Conservation (phyloP, 2,888 invertebrate species). For the Tetrapedia diversipes region DNA sequence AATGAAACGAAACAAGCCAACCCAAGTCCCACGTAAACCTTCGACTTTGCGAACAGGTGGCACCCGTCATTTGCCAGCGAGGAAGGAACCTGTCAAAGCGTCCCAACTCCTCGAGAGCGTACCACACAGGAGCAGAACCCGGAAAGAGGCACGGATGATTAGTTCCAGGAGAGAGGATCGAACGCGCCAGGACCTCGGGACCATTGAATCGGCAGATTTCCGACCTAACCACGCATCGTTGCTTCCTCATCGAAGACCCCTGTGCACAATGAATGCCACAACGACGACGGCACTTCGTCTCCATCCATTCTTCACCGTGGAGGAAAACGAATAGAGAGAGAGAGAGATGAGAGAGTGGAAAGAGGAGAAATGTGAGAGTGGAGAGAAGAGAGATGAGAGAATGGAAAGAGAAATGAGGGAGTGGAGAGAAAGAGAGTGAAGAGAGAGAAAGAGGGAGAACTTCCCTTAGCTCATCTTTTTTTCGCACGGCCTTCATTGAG, state of each 20-base stretch:
- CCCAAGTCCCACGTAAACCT: not conserved
- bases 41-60: slow-evolving; percentile 43
- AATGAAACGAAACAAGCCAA: too few species aligned
- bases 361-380: too few species aligned
- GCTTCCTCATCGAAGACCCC: slow-evolving; percentile 41
- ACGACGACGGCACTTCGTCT: slow-evolving; percentile 15
- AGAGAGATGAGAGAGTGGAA: too few species aligned
- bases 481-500: slow-evolving; percentile 68
- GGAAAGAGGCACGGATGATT: slow-evolving; percentile 60
- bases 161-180: slow-evolving; percentile 51
- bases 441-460: too few species aligned
- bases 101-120: not conserved
- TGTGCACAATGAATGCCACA: slow-evolving; percentile 51
- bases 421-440: too few species aligned
- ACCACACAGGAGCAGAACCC: not conserved
- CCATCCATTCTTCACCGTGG: not conserved
- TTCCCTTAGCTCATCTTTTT: too few species aligned
- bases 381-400: too few species aligned
- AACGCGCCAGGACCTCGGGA: slow-evolving; percentile 50
- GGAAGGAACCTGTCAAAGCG: slow-evolving; percentile 47
- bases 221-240: slow-evolving; percentile 54
- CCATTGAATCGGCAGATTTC: slow-evolving; percentile 53
- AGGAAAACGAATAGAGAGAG: not conserved
- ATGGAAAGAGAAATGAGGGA: too few species aligned
- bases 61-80: slow-evolving; percentile 29